Conservation (phyloP, 53 echinoderm and acorn worm species). For the Glandiceps talaboti region DNA sequence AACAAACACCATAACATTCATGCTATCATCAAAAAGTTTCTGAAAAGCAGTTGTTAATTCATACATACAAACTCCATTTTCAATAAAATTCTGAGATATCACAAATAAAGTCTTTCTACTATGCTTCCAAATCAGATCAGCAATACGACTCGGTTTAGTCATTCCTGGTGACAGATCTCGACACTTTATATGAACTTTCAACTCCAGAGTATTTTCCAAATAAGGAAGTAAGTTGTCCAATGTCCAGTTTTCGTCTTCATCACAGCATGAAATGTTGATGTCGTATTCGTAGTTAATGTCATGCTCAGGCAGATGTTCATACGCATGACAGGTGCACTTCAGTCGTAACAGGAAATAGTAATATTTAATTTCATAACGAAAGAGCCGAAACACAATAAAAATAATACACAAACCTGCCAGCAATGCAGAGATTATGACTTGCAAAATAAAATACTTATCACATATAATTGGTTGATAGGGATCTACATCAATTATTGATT, state of each 20-base stretch:
- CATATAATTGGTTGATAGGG: neutral
- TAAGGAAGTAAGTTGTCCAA: neutral
- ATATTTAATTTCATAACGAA: neutral
- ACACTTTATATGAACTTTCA: neutral
- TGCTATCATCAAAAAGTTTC: neutral
- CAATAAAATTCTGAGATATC: neutral
- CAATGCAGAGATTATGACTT: neutral
- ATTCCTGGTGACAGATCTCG: neutral
- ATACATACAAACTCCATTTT: neutral
- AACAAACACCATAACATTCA: neutral
- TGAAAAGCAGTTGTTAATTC: neutral
- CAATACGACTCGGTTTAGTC: neutral
- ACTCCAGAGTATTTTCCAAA: neutral
- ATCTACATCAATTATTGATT: neutral
- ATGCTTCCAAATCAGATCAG: neutral
- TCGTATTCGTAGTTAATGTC: neutral
- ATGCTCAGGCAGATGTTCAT: neutral
- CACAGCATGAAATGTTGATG: neutral
- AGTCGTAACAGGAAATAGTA: neutral
- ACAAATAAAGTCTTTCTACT: neutral
- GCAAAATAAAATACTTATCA: neutral
- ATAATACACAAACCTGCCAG: too few relatives aligned
- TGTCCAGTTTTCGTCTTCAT: neutral
- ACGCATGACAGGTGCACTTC: neutral
- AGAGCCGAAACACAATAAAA: too few relatives aligned